Evolutionary conservation across 1,140 invertebrate species (phyloP).

Genomic region (Eupeodes corollae): DNA sequence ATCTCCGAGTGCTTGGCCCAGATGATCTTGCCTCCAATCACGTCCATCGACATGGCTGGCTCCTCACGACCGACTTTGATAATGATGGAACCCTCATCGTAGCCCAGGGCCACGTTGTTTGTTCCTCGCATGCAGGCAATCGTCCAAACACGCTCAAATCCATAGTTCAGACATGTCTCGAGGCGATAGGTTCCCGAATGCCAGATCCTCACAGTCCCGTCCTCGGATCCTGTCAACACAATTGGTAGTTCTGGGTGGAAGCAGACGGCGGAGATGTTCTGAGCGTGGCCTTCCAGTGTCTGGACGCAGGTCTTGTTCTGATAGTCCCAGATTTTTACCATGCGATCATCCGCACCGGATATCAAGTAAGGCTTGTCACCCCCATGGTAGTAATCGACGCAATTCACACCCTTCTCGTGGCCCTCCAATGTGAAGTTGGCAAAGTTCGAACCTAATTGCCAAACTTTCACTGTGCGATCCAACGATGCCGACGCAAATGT

Average conservation of each 20-base stretch:
- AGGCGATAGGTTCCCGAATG: constrained; percentile 94
- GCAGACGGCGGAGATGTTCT: constrained; percentile 85
- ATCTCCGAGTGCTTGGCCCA: constrained; percentile 98
- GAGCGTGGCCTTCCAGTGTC: constrained; percentile 91
- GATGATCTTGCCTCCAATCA: constrained; percentile 93
- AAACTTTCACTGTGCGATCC: constrained; percentile 95
- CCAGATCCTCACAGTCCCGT: constrained; percentile 93
- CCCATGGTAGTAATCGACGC: constrained; percentile 98
- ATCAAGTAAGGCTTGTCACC: constrained; percentile 99
- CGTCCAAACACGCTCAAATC: constrained; percentile 95
- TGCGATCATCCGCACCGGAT: constrained; percentile 93
- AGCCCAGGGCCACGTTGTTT: constrained; percentile 94
- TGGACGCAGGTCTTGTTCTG: constrained; percentile 99
- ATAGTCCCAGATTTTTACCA: constrained; percentile 99
- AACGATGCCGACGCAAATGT: constrained; percentile 99
- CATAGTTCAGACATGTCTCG: constrained; percentile 96
- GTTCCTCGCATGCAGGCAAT: constrained; percentile 91
- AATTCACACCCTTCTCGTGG: constrained; percentile 98
- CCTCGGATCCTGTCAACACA: constrained; percentile 94
- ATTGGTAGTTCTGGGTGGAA: constrained; percentile 98
- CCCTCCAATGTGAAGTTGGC: constrained; percentile 98
- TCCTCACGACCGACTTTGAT: constrained; percentile 96
- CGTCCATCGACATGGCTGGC: constrained; percentile 98
- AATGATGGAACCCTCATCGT: constrained; percentile 97
- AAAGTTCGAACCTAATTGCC: constrained; percentile 92